These are phyloP conservation scores for Zele albiditarsus DNA, from an alignment of 2,888 invertebrate species.

Conservation along the genomic window DNA sequence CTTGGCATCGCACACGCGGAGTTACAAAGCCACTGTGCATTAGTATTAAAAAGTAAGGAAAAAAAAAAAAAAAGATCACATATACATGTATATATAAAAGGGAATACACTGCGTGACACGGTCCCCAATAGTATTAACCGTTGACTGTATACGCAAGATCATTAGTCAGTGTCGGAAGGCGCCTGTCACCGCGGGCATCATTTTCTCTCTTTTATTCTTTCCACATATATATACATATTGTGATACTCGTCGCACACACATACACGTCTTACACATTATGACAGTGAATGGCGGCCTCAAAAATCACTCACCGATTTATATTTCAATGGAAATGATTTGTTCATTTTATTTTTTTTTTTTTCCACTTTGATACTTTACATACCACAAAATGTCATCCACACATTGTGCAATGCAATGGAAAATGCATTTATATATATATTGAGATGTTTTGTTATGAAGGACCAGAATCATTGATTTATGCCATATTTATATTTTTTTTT, in stretches of 20 bases:
- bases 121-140: slow-evolving; percentile 58
- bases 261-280: slow-evolving; percentile 17
- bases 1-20: slow-evolving; percentile 10
- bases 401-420: neutral
- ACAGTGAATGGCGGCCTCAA: slow-evolving; percentile 22
- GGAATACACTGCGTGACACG: slow-evolving; percentile 29
- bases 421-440: neutral
- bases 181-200: slow-evolving; percentile 56
- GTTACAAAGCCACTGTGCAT: slow-evolving; percentile 43
- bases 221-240: slow-evolving; percentile 37
- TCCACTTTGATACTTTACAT: no score
- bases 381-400: no score
- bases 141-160: slow-evolving; percentile 57
- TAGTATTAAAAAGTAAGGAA: slow-evolving; percentile 33
- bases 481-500: no score
- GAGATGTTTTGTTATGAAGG: neutral
- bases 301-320: slow-evolving; percentile 45
- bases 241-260: neutral
- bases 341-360: neutral
- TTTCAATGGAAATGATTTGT: neutral
- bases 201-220: slow-evolving; percentile 47
- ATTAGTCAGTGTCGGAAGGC: slow-evolving; percentile 65
- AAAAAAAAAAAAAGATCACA: neutral
- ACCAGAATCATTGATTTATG: no score
- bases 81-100: slow-evolving; percentile 32